Base-by-base conservation (phyloP, 2,113 vertebrate species). In the Xiphorhynchus elegans region DNA sequence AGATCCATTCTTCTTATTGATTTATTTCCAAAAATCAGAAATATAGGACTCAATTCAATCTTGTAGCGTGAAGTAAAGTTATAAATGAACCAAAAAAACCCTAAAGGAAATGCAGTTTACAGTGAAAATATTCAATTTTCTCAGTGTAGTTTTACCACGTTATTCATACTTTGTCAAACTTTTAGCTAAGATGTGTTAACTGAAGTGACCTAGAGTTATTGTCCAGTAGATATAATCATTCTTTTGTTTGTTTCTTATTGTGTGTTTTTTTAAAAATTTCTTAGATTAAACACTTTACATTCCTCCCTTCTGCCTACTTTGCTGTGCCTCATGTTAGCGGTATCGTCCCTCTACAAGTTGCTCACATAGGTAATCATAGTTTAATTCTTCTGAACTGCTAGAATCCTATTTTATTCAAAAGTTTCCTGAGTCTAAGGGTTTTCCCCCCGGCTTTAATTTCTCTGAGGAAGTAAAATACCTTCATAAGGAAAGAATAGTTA, bases 1-100 rank as follows among this genome's bases (percentile, higher is more conserved):
- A 39, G 76, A 56, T 46, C 44, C 1, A 37, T 46, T 58, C 26
- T 46, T 58, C 26, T 74, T 19, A 62, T 37, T 11, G 20, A n/a
- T 69, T 93, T 46, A 68, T 63, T 93, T 77, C 11, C 28, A 80
- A 90, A 76, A 92, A 11, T 73, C 10, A 72, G 28, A 69, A 87
- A 60, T 77, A 46, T 2, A 66, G 14, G 6, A 42, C 18, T 56
- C 17, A 50, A 13, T 70, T 79, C 24, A 46, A 7, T 49, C 13
- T 76, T 69, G 17, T 46, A 28, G 7, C 35, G 6, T 56, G 31
- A 90, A 7, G 13, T 8, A 33, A 77, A 77, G 7, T 66, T 40
- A 63, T 29, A 88, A 84, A 69, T 91, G 15, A 50, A 59, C 6
- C 21, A 46, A 46, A 8, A 66, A 33, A 26, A 11, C 17, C 28